phyloP scores from a whole-genome alignment of 2,888 invertebrate species.

The Ectemnius continuus region DNA sequence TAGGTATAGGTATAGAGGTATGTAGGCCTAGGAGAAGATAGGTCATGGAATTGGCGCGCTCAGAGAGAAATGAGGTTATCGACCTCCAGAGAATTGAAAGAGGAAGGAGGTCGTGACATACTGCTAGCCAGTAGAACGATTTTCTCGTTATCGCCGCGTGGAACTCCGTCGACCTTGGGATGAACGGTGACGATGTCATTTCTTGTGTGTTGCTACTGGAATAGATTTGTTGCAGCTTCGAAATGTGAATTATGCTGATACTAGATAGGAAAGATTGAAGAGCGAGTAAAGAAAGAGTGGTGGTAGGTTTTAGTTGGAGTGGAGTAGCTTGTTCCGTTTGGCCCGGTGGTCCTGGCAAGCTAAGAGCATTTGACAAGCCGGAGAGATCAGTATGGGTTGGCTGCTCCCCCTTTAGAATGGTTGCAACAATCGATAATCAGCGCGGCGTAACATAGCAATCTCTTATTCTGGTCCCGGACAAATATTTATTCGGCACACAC shows the following conservation, averaged over 20 bases:
- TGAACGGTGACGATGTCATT: constrained; percentile 41
- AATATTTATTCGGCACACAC: constrained; percentile 50
- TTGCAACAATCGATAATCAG: constrained; percentile 47
- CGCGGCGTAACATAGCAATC: constrained; percentile 38
- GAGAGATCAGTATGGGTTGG: no score
- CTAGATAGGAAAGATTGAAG: background rate
- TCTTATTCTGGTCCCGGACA: constrained; percentile 37
- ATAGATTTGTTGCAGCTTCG: no score
- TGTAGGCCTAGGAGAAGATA: constrained; percentile 54
- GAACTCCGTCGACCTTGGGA: constrained; percentile 53
- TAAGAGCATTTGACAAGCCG: no score
- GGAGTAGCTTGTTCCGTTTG: no score
- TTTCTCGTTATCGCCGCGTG: constrained; percentile 59
- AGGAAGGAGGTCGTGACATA: constrained; percentile 70
- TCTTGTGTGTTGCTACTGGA: constrained; percentile 4
- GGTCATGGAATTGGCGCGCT: constrained; percentile 62
- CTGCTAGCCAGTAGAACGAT: constrained; percentile 59
- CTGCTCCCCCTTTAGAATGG: no score
- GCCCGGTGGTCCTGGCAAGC: no score
- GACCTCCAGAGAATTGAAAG: constrained; percentile 63
- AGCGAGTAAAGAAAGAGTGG: no score
- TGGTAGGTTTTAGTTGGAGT: no score
- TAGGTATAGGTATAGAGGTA: constrained; percentile 10
- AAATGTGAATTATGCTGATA: no score
- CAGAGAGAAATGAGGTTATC: constrained; percentile 63